Percentiles rank a stretch among this genome's conserved stretches.
Conservation (phyloP, 2,888 invertebrate species). For the Perdita meconis region DNA sequence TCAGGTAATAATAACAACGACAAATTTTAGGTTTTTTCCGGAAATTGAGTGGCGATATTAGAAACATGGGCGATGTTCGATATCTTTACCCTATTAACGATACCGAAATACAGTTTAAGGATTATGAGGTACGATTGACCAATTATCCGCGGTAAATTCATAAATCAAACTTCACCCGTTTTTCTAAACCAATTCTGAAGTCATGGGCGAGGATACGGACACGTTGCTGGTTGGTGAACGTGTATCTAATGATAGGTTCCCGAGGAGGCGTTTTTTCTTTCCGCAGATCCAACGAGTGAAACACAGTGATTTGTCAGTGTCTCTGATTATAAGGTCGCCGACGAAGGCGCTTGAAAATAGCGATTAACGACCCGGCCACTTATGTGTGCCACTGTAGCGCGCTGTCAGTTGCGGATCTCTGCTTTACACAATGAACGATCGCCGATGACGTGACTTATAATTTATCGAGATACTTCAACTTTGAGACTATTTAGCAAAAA, state of each 20-base stretch:
- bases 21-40: too few species aligned
- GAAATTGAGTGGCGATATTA: too few species aligned
- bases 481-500: background rate
- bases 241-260: slow-evolving; percentile 41
- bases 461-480: too few species aligned
- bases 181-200: slow-evolving; percentile 1
- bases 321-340: slow-evolving; percentile 52
- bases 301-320: slow-evolving; percentile 57
- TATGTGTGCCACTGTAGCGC: slow-evolving; percentile 17
- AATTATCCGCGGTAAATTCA: slow-evolving; percentile 12
- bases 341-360: slow-evolving; percentile 27
- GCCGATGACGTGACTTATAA: background rate
- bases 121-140: slow-evolving; percentile 2
- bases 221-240: slow-evolving; percentile 18
- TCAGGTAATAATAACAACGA: too few species aligned
- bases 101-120: background rate
- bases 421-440: background rate
- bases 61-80: too few species aligned
- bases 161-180: background rate
- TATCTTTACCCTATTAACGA: background rate
- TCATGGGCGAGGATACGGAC: slow-evolving; percentile 31
- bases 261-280: slow-evolving; percentile 44
- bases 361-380: slow-evolving; percentile 27
- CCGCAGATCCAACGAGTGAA: slow-evolving; percentile 30
- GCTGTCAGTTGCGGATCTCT: slow-evolving; percentile 1